phyloP scores from a whole-genome alignment of 2,888 invertebrate genomes.

The Drosophila lutescens region DNA sequence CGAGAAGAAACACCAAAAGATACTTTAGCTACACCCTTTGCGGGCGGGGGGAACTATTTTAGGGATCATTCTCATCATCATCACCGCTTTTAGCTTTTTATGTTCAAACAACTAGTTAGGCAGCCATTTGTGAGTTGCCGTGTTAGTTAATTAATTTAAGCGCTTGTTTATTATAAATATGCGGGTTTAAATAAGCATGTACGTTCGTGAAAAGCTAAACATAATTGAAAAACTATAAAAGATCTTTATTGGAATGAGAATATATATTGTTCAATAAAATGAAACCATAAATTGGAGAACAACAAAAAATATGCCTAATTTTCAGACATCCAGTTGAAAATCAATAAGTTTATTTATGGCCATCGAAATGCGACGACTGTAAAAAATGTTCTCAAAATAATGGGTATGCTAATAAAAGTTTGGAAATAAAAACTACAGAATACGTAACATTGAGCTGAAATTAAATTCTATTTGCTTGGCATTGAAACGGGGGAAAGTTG shows the following conservation, averaged over 20 bases:
- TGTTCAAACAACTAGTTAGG: background rate
- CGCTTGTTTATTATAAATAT: background rate
- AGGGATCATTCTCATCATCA: slow-evolving; percentile 15
- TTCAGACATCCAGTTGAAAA: slow-evolving; percentile 20
- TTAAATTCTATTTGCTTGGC: background rate
- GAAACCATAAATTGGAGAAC: slow-evolving; percentile 11
- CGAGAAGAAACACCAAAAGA: slow-evolving; percentile 29
- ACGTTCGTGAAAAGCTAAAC: background rate
- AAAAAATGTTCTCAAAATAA: background rate
- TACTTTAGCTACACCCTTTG: slow-evolving; percentile 34
- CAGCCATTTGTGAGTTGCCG: background rate
- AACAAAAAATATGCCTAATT: background rate
- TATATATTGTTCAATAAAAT: slow-evolving; percentile 8
- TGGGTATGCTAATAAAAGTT: slow-evolving; percentile 1
- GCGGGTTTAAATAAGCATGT: background rate
- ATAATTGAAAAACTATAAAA: slow-evolving; percentile 1
- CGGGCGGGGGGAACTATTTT: slow-evolving; percentile 3
- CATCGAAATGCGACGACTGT: background rate
- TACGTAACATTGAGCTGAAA: background rate
- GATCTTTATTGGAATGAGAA: background rate
- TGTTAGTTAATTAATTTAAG: slow-evolving; percentile 2
- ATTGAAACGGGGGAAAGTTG: background rate
- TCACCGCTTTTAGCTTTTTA: slow-evolving; percentile 2
- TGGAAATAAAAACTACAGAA: background rate
- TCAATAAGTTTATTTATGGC: slow-evolving; percentile 2